phyloP scores from a whole-genome alignment of 2,113 vertebrate species.

The Redunca redunca region DNA sequence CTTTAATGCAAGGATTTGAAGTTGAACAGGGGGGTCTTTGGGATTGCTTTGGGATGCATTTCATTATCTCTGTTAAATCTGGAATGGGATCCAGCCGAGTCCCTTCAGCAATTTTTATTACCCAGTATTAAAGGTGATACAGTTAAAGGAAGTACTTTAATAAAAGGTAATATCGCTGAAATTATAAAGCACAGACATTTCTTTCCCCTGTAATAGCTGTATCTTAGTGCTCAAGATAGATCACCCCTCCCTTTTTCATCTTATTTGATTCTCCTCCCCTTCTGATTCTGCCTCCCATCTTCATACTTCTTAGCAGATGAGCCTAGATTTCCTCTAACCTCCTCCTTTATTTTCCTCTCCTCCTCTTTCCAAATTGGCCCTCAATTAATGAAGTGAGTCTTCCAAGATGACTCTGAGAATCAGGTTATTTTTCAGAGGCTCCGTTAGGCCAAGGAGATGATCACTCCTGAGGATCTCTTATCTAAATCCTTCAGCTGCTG shows the following conservation, averaged over 20 bases:
- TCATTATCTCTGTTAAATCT: constrained; percentile 40
- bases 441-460: neutral
- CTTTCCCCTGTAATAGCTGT: neutral
- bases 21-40: neutral
- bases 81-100: neutral
- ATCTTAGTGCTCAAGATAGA: neutral
- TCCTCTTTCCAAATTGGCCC: neutral
- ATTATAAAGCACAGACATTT: neutral
- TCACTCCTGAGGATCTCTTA: neutral
- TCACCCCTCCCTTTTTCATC: neutral
- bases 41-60: constrained; percentile 13
- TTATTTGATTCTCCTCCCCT: neutral
- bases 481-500: constrained; percentile 36
- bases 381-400: constrained; percentile 20
- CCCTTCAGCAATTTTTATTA: constrained; percentile 28
- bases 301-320: neutral
- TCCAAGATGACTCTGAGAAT: neutral
- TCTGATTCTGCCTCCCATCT: neutral
- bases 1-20: neutral
- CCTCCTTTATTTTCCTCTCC: neutral
- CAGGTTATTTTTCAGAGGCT: neutral
- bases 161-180: constrained; percentile 36
- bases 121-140: constrained; percentile 12
- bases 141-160: constrained; percentile 34
- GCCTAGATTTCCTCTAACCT: neutral